Conservation (phyloP, 2,888 invertebrate genomes). For the Lingula anatina region DNA sequence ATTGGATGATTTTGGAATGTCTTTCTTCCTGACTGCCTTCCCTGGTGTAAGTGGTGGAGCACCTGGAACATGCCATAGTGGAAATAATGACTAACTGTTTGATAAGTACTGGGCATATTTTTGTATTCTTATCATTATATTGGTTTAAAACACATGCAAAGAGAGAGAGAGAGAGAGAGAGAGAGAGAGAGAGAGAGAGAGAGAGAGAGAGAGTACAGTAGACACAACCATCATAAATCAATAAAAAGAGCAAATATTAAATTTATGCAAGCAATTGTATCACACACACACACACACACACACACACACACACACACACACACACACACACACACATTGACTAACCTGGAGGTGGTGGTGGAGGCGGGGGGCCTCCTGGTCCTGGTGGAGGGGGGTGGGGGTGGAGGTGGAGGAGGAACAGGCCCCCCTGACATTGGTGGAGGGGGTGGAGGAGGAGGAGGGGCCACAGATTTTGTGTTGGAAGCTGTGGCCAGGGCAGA, state of each 20-base stretch:
- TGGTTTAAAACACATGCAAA: too few relatives aligned
- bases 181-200: not conserved
- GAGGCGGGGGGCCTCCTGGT: slow-evolving; percentile 12
- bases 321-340: too few relatives aligned
- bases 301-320: too few relatives aligned
- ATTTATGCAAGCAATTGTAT: not conserved
- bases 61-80: slow-evolving; percentile 10
- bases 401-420: slow-evolving; percentile 8
- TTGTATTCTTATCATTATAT: too few relatives aligned
- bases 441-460: not conserved
- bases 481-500: slow-evolving; percentile 9
- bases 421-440: slow-evolving; percentile 3
- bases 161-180: slow-evolving; percentile 1
- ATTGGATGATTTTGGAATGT: slow-evolving; percentile 87
- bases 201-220: slow-evolving; percentile 2
- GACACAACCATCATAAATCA: too few relatives aligned
- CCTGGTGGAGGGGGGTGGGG: slow-evolving; percentile 32
- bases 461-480: not conserved
- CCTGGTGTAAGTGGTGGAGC: slow-evolving; percentile 19
- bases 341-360: slow-evolving; percentile 30
- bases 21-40: slow-evolving; percentile 57
- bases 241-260: not conserved
- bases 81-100: not conserved
- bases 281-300: too few relatives aligned
- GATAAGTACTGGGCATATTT: not conserved